phyloP scores from a whole-genome alignment of 2,888 invertebrate genomes.

The Cephonodes hylas region DNA sequence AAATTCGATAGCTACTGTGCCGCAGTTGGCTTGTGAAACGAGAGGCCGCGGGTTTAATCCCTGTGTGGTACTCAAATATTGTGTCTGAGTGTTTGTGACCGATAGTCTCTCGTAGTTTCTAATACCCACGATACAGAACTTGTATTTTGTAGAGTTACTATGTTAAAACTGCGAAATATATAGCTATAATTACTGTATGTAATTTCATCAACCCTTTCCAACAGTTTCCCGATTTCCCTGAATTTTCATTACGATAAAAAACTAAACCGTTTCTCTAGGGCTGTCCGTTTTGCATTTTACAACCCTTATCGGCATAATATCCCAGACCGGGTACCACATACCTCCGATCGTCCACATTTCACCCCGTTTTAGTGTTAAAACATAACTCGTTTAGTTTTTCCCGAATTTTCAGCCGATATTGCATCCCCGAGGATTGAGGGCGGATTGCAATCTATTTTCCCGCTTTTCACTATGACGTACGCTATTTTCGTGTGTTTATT shows the following conservation, averaged over 20 bases:
- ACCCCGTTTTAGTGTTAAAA: not conserved
- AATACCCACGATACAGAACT: no score
- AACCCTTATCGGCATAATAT: slow-evolving; percentile 1
- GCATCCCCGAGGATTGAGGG: not conserved
- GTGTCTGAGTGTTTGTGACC: no score
- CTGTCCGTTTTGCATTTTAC: not conserved
- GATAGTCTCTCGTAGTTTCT: no score
- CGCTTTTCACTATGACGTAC: not conserved
- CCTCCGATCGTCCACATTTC: not conserved
- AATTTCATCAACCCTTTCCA: no score
- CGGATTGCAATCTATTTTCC: not conserved
- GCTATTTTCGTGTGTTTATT: not conserved
- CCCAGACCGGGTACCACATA: not conserved
- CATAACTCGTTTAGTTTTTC: not conserved
- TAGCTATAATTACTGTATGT: no score
- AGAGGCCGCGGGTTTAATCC: no score
- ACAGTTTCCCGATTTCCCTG: not conserved
- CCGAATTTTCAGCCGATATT: not conserved
- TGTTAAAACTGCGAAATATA: slow-evolving; percentile 15
- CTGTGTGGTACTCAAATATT: no score
- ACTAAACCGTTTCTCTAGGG: not conserved
- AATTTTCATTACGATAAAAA: not conserved
- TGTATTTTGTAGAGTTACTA: no score
- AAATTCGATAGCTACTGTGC: not conserved
- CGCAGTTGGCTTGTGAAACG: no score